phyloP scores from a whole-genome alignment of 2,888 invertebrate genomes.

The Acrobasis suavella region DNA sequence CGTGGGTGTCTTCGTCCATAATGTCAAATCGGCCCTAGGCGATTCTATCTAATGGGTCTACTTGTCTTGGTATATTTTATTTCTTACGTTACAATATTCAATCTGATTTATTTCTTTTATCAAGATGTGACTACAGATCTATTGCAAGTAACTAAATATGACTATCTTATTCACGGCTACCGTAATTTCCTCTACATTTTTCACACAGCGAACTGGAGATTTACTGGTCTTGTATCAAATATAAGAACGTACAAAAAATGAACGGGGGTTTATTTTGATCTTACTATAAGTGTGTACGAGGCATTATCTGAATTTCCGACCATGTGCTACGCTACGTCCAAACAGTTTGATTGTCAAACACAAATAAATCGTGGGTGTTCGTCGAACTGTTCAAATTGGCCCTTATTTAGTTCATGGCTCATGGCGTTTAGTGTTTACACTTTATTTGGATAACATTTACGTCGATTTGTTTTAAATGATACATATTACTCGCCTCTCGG shows the following conservation, averaged over 20 bases:
- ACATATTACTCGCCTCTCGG: neutral
- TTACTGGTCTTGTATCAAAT: too few relatives aligned
- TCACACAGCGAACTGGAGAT: too few relatives aligned
- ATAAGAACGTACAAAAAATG: too few relatives aligned
- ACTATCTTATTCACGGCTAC: too few relatives aligned
- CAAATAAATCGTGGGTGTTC: slow-evolving; percentile 10
- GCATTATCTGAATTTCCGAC: neutral
- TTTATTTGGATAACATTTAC: neutral
- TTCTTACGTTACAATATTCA: too few relatives aligned
- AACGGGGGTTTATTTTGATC: too few relatives aligned
- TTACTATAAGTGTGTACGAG: neutral
- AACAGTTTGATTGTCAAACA: slow-evolving; percentile 1
- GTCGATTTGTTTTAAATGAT: neutral
- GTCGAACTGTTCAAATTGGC: neutral
- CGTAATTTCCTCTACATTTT: too few relatives aligned
- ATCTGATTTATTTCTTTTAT: too few relatives aligned
- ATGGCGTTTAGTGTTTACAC: neutral
- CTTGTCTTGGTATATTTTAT: neutral
- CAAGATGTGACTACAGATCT: too few relatives aligned
- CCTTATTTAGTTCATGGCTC: neutral
- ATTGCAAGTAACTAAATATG: too few relatives aligned
- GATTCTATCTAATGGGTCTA: neutral
- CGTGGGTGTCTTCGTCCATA: neutral
- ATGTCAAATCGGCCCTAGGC: neutral
- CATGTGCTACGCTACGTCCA: neutral